Evolutionary conservation across 2,113 vertebrate species (phyloP), one percentile per base, ranked within the genome.

Genomic region (Danionella cerebrum): DNA sequence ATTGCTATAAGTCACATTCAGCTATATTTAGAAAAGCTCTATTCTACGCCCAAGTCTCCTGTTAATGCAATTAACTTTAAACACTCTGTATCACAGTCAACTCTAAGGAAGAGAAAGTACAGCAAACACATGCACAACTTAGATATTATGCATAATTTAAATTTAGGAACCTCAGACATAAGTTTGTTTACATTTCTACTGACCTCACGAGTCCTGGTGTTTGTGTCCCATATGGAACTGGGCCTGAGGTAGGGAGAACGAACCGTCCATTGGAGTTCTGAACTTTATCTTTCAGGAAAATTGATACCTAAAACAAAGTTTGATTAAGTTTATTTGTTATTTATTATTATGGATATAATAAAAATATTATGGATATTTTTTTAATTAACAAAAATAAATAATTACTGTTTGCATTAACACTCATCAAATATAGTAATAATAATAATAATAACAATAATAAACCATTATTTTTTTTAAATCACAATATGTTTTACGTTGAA

Each of bases 231-330:
- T 90, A 88, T 0, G 96, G 96, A 65, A 98, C 91, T 1, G 94
- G 91, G 39, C 95, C 94, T 0, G 90, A 92, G 42, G 87, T 91
- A 0, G 94, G 93, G 67, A 98, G 90, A 65, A 94, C 94, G 38
- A 99, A 99, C 48, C 91, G 94, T 0, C 95, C 95, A 0, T 96
- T 99, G 0, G 95, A 96, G 78, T 95, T 98, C 45, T 99, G 96
- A 16, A 98, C 95, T 88, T 91, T 97, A 35, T 99, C 96, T 81
- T 98, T 98, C 36, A 99, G 87, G 73, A 99, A 98, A 83, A 98
- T 96, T 47, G 96, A 99, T 25, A 99, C 96, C 96, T 99, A 18
- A 67, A 76, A 57, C 21, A 1, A 57, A 38, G 33, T 38, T 57
- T 11, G 1, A 38, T 25, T 22, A 51, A 12, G n/a, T 25, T 51